These are phyloP conservation scores for Poicephalus gulielmi DNA, from an alignment of 2,113 vertebrate genomes.

Conservation along the genomic window DNA sequence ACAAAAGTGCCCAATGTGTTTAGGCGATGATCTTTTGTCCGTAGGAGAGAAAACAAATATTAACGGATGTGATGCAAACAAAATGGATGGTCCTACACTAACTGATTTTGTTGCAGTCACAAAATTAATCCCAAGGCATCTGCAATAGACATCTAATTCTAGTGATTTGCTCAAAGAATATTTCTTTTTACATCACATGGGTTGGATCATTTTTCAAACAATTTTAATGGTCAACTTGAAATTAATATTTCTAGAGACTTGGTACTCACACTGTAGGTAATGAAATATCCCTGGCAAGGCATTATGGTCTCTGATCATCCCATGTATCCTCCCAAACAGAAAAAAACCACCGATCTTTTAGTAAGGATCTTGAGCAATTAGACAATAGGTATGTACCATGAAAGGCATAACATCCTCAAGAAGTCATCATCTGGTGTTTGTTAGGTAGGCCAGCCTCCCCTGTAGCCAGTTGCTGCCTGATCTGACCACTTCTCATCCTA, in stretches of 20 bases:
- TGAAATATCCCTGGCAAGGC: not conserved
- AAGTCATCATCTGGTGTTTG: not conserved
- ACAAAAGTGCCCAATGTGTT: not conserved
- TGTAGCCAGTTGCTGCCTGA: not conserved
- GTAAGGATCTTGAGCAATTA: not conserved
- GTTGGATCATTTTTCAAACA: not conserved
- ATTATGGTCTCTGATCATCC: not conserved
- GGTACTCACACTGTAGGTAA: not conserved
- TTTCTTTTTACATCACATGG: not conserved
- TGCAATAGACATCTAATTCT: not conserved
- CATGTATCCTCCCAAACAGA: not conserved
- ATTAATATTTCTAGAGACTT: not conserved
- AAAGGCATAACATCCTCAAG: not conserved
- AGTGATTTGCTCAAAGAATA: not conserved
- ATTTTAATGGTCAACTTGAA: not conserved
- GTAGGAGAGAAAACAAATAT: not conserved
- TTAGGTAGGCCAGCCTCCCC: not conserved
- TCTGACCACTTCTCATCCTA: slow-evolving; percentile 1
- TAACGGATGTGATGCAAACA: not conserved
- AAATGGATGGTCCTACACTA: not conserved
- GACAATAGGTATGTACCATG: not conserved
- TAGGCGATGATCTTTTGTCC: not conserved
- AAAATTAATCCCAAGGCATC: not conserved
- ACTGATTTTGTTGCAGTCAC: not conserved
- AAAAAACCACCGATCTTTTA: not conserved